Percentiles rank a stretch among this genome's conserved stretches.
Evolutionary conservation across 2,113 vertebrate genomes (phyloP).

Genomic region (Camelus bactrianus): DNA sequence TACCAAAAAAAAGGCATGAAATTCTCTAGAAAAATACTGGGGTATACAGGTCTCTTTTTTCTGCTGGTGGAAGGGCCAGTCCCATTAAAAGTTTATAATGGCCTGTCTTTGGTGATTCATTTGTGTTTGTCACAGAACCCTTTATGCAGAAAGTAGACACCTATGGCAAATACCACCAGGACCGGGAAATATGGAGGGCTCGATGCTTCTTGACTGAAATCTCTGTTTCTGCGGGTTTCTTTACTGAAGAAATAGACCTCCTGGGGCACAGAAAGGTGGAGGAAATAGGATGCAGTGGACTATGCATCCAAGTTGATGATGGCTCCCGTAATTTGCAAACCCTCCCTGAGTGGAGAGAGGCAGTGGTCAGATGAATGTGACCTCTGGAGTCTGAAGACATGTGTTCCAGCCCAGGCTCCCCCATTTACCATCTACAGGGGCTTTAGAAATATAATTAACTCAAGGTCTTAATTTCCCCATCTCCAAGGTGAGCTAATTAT

Average conservation of each 20-base stretch:
- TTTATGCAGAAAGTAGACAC: constrained; percentile 1
- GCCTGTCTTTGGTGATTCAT: neutral
- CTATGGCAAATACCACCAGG: neutral
- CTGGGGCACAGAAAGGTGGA: neutral
- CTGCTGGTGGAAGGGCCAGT: neutral
- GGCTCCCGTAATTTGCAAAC: neutral
- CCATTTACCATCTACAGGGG: neutral
- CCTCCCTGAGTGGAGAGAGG: neutral
- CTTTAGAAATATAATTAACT: neutral
- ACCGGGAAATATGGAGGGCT: neutral
- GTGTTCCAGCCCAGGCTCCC: neutral
- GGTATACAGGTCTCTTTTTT: neutral
- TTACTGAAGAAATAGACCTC: neutral
- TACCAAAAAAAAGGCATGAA: neutral
- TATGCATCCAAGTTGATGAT: neutral
- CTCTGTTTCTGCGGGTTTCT: neutral
- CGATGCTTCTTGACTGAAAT: neutral
- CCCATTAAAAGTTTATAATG: neutral
- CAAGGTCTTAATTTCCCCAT: neutral
- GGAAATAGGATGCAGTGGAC: neutral
- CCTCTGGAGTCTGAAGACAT: neutral
- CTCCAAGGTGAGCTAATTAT: neutral
- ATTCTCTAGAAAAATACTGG: neutral
- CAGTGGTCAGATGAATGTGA: neutral
- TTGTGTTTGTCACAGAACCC: neutral